Conservation (phyloP, 2,888 invertebrate species). For the Ormyrus rosae region DNA sequence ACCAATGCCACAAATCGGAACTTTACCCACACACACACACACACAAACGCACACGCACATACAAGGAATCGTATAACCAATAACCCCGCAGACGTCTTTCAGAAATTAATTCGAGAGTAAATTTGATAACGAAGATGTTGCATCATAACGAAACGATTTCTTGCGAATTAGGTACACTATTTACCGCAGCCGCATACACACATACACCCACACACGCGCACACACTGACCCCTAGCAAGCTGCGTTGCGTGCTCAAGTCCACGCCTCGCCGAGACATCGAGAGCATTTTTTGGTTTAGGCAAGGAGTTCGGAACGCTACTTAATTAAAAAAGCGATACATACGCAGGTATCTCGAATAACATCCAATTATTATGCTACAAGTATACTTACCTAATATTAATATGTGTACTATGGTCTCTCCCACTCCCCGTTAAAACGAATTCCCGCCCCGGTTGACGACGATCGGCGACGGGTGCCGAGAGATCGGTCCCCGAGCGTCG, state of each 20-base stretch:
- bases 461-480: slow-evolving; percentile 13
- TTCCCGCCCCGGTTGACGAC: slow-evolving; percentile 44
- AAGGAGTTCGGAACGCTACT: slow-evolving; percentile 76
- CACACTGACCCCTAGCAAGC: slow-evolving; percentile 1
- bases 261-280: slow-evolving; percentile 34
- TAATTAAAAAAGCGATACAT: slow-evolving; percentile 69
- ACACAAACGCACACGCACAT: background rate
- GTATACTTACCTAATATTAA: slow-evolving; percentile 74
- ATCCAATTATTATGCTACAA: slow-evolving; percentile 75
- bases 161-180: too few relatives aligned
- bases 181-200: background rate
- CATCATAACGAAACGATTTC: background rate
- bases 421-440: slow-evolving; percentile 69
- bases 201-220: slow-evolving; percentile 6
- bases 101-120: slow-evolving; percentile 37
- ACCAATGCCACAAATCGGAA: background rate
- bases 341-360: slow-evolving; percentile 71
- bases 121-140: background rate
- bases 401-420: slow-evolving; percentile 77
- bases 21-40: background rate
- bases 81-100: slow-evolving; percentile 51
- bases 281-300: slow-evolving; percentile 69
- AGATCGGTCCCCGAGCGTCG: background rate
- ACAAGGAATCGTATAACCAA: slow-evolving; percentile 5
- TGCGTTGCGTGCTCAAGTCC: background rate